phyloP scores from a whole-genome alignment of 2,888 invertebrate genomes.

The Acrobasis suavella region DNA sequence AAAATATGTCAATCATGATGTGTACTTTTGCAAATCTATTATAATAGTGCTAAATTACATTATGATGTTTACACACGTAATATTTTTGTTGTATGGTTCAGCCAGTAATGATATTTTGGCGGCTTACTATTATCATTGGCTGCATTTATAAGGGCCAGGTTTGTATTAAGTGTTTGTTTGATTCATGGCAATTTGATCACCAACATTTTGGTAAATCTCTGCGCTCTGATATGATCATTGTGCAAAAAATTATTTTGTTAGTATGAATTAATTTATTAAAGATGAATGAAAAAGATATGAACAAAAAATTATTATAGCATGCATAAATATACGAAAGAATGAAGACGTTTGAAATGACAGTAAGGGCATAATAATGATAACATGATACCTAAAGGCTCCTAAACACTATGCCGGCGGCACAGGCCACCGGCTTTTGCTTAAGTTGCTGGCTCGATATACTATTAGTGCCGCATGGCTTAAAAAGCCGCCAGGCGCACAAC shows the following conservation, averaged over 20 bases:
- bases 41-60: not conserved
- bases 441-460: too few species aligned
- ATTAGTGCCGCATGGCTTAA: too few species aligned
- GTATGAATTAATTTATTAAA: not conserved
- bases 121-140: too few species aligned
- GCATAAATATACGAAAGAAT: not conserved
- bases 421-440: too few species aligned
- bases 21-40: not conserved
- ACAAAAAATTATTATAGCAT: not conserved
- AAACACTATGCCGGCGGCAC: too few species aligned
- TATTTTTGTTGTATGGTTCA: not conserved
- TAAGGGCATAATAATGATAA: not conserved
- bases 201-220: too few species aligned
- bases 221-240: too few species aligned
- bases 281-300: not conserved
- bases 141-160: too few species aligned
- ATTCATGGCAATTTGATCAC: too few species aligned
- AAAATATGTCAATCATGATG: not conserved
- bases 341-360: not conserved
- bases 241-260: not conserved
- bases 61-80: not conserved
- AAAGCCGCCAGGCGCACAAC: too few species aligned
- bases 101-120: too few species aligned
- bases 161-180: too few species aligned
- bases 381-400: not conserved